Evolutionary conservation across 1,140 invertebrate genomes (phyloP).

Genomic region (Drosophila chauvacae): DNA sequence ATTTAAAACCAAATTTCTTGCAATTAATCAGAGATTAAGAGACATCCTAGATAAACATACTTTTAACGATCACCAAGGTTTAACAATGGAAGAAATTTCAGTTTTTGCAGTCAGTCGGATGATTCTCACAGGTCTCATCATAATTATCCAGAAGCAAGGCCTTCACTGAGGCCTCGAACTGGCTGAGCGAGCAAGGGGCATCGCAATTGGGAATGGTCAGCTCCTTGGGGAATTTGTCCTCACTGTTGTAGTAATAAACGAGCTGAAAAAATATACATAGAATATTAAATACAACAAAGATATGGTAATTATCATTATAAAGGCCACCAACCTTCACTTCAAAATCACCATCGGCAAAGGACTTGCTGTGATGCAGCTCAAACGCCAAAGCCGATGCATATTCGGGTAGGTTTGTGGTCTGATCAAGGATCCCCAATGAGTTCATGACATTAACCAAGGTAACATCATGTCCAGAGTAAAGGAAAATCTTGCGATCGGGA

Average conservation of each 20-base stretch:
- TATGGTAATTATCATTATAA: too few species aligned
- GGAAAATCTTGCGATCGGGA: conserved; percentile 85
- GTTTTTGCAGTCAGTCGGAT: conserved; percentile 67
- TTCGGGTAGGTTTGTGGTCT: conserved; percentile 87
- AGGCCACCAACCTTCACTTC: conserved; percentile 84
- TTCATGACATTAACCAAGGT: conserved; percentile 89
- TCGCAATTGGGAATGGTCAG: conserved; percentile 85
- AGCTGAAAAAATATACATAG: conserved; percentile 29
- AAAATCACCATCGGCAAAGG: conserved; percentile 81
- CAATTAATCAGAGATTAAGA: conserved; percentile 13
- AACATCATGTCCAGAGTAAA: conserved; percentile 91
- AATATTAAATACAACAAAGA: conserved; percentile 7
- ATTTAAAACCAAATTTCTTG: neutral
- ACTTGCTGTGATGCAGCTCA: conserved; percentile 87
- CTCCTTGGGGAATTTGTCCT: conserved; percentile 83
- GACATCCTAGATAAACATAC: conserved; percentile 22
- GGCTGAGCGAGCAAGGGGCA: conserved; percentile 84
- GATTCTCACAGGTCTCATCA: conserved; percentile 85
- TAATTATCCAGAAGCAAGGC: conserved; percentile 85
- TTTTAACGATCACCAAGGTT: conserved; percentile 26
- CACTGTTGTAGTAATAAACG: conserved; percentile 84
- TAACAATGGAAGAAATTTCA: conserved; percentile 24
- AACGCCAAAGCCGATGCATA: conserved; percentile 89
- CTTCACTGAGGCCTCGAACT: conserved; percentile 84
- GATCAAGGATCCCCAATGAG: conserved; percentile 87